phyloP scores from a whole-genome alignment of 1,140 invertebrate genomes.

The Lanistes nyassanus region DNA sequence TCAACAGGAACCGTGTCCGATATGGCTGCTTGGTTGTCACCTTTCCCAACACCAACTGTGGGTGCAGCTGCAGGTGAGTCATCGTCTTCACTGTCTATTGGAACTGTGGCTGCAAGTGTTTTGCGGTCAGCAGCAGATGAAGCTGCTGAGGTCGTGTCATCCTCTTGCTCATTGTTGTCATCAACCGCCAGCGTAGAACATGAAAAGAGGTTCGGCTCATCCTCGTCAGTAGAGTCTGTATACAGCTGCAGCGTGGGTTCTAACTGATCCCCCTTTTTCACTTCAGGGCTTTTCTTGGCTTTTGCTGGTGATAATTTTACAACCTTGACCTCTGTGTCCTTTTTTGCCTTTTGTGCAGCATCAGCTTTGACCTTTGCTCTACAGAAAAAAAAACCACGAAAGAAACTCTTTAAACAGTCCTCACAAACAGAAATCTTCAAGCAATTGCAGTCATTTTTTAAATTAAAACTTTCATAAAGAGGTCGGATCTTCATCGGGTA shows the following conservation, averaged over 20 bases:
- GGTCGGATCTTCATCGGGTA: no score
- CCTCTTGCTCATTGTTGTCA: no score
- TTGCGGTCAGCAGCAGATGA: no score
- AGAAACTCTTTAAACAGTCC: background rate
- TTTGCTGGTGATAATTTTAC: background rate
- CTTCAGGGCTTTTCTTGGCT: no score
- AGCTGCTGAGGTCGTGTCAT: no score
- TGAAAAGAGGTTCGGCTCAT: slow-evolving; percentile 32
- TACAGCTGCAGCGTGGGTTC: slow-evolving; percentile 27
- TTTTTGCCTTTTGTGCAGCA: background rate
- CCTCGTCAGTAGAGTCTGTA: slow-evolving; percentile 56
- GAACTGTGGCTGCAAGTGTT: background rate
- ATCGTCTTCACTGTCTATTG: slow-evolving; percentile 2
- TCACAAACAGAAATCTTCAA: background rate
- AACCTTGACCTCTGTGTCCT: background rate
- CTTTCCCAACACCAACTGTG: slow-evolving; percentile 3
- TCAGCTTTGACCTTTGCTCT: background rate
- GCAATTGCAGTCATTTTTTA: background rate
- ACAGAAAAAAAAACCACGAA: background rate
- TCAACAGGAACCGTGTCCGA: no score
- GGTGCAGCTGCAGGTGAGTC: background rate
- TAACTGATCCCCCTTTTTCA: background rate
- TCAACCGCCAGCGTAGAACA: background rate
- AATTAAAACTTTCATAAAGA: background rate
- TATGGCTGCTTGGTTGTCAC: background rate